These are phyloP conservation scores for Oophaga pumilio DNA, from an alignment of 2,113 vertebrate genomes.

Conservation along the genomic window DNA sequence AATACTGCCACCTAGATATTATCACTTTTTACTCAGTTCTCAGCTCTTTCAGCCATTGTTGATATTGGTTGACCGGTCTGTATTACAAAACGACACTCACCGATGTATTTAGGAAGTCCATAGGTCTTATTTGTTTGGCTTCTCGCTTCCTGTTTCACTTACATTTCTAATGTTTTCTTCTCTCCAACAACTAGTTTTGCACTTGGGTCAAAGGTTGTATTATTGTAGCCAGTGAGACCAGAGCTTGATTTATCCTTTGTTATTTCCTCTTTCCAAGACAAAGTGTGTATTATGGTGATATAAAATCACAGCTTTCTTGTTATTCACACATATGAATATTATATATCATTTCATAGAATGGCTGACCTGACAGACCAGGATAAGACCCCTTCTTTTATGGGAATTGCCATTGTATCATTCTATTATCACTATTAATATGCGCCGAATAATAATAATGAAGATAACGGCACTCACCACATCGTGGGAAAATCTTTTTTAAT, in stretches of 20 bases:
- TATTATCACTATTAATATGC: not conserved
- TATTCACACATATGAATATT: conserved; percentile 72
- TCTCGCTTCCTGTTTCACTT: conserved; percentile 78
- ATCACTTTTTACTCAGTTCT: not conserved
- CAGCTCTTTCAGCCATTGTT: not conserved
- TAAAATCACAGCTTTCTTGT: conserved; percentile 77
- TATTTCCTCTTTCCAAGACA: conserved; percentile 76
- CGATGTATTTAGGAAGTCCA: conserved; percentile 72
- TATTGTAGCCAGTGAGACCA: conserved; percentile 77
- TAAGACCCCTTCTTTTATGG: no score
- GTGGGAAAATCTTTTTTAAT: no score
- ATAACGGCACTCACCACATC: no score
- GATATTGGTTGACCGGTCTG: not conserved
- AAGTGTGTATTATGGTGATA: conserved; percentile 68
- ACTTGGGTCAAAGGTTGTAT: conserved; percentile 70
- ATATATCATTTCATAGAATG: not conserved
- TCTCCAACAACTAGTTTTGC: conserved; percentile 77
- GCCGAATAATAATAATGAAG: not conserved
- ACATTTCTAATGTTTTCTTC: conserved; percentile 73
- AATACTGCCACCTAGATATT: no score
- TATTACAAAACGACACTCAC: conserved; percentile 55
- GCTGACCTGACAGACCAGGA: not conserved
- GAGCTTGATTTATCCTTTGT: conserved; percentile 74
- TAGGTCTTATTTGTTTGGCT: conserved; percentile 73
- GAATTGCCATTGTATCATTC: not conserved